Conservation (phyloP, 2,797 vertebrate species). For the Micromesistius poutassou region DNA sequence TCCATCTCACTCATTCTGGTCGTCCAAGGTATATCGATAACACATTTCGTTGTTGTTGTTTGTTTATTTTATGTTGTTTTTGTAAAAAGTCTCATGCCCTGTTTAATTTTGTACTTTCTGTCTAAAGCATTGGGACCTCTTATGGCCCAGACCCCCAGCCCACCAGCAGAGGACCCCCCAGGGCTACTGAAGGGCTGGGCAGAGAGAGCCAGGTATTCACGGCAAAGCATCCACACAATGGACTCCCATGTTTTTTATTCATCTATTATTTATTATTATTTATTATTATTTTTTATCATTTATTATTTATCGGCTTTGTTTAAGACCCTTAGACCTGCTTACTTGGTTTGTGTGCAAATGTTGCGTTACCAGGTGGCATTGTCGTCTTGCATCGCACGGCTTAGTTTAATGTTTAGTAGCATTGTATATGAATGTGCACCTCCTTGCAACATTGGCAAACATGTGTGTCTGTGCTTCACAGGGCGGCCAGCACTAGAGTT, state of each 20-base stretch:
- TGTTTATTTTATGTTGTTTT: not conserved
- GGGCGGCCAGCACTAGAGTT: slow-evolving; percentile 38
- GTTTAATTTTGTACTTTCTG: slow-evolving; percentile 4
- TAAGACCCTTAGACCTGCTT: not conserved
- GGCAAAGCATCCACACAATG: not conserved
- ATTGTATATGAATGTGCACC: not conserved
- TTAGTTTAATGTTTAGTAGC: no score
- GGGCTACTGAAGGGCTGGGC: slow-evolving; percentile 47
- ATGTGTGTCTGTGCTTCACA: slow-evolving; percentile 30
- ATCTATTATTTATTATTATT: no score
- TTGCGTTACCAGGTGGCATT: no score
- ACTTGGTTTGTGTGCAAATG: not conserved
- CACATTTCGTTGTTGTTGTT: not conserved
- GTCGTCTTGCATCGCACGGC: no score
- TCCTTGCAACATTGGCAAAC: slow-evolving; percentile 3
- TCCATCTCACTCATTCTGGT: slow-evolving; percentile 47
- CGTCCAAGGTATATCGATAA: slow-evolving; percentile 54
- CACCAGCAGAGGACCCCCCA: slow-evolving; percentile 8
- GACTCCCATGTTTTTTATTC: not conserved
- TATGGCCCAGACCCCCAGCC: slow-evolving; percentile 15
- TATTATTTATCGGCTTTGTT: not conserved
- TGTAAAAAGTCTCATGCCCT: not conserved
- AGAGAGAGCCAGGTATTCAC: slow-evolving; percentile 44
- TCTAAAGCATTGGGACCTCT: slow-evolving; percentile 48
- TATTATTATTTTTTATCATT: no score